Conservation (phyloP, 2,888 invertebrate species). For the Apodemia duryi region DNA sequence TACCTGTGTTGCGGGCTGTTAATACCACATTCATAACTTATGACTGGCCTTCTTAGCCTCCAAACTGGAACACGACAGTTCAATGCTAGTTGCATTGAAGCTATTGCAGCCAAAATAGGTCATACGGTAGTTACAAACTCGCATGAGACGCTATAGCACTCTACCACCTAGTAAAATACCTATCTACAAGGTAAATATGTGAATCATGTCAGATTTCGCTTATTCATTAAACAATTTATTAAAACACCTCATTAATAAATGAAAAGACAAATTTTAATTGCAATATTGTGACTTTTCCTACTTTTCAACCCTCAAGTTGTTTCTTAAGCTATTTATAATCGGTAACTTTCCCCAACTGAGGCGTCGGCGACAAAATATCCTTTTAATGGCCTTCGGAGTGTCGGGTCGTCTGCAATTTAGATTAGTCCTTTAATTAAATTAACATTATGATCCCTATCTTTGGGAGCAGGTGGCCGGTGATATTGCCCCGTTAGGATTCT, state of each 20-base stretch:
- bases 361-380: conserved; percentile 72
- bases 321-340: conserved; percentile 70
- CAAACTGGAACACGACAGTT: too few species aligned
- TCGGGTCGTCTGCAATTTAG: conserved; percentile 79
- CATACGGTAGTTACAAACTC: too few species aligned
- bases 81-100: too few species aligned
- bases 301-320: conserved; percentile 48
- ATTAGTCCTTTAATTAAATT: conserved; percentile 80
- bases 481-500: conserved; percentile 64
- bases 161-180: too few species aligned
- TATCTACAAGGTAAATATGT: too few species aligned
- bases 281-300: conserved; percentile 33
- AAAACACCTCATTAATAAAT: background rate
- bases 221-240: background rate
- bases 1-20: too few species aligned
- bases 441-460: conserved; percentile 77
- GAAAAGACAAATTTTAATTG: conserved; percentile 9
- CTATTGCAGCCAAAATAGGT: too few species aligned
- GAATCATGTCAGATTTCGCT: too few species aligned
- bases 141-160: too few species aligned
- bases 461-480: conserved; percentile 69
- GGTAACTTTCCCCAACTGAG: conserved; percentile 66
- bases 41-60: too few species aligned
- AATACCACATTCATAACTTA: too few species aligned
- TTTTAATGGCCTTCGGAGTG: conserved; percentile 74